These are phyloP conservation scores for Hippoglossus hippoglossus DNA, from an alignment of 2,797 vertebrate genomes.

Conservation along the genomic window DNA sequence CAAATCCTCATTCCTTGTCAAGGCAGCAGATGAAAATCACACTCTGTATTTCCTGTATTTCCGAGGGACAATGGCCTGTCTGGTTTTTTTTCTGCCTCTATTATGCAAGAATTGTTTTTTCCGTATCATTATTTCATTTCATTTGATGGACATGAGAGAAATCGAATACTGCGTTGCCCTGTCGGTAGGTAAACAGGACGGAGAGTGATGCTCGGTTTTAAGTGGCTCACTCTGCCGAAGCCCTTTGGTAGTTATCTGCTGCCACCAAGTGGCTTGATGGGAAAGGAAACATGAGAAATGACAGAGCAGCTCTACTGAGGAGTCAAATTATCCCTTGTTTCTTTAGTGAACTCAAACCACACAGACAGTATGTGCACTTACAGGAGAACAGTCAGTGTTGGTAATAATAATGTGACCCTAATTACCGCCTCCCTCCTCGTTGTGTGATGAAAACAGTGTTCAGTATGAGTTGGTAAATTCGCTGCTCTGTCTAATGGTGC, in stretches of 20 bases:
- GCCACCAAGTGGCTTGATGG: constrained; percentile 74
- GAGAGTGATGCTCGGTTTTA: constrained; percentile 47
- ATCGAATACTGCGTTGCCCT: constrained; percentile 39
- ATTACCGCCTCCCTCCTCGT: constrained; percentile 51
- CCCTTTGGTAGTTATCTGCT: constrained; percentile 64
- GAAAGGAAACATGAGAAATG: neutral
- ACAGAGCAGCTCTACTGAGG: neutral
- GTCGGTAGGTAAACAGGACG: constrained; percentile 64
- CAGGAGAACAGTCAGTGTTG: constrained; percentile 4
- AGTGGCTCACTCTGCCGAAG: neutral
- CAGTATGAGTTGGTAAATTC: constrained; percentile 29
- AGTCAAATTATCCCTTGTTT: constrained; percentile 12
- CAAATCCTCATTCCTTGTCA: constrained; percentile 24
- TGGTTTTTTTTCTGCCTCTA: constrained; percentile 7
- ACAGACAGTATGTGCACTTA: constrained; percentile 19
- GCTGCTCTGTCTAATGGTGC: constrained; percentile 57
- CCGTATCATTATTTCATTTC: constrained; percentile 45
- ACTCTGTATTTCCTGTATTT: constrained; percentile 72
- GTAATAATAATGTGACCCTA: constrained; percentile 22
- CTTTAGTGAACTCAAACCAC: constrained; percentile 13
- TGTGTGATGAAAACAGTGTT: constrained; percentile 39
- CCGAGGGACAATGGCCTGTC: constrained; percentile 4
- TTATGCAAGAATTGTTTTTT: constrained; percentile 33
- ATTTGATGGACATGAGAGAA: constrained; percentile 38
- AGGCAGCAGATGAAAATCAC: constrained; percentile 60